phyloP scores from a whole-genome alignment of 2,113 vertebrate genomes.

The Chamaetylas fuelleborni region DNA sequence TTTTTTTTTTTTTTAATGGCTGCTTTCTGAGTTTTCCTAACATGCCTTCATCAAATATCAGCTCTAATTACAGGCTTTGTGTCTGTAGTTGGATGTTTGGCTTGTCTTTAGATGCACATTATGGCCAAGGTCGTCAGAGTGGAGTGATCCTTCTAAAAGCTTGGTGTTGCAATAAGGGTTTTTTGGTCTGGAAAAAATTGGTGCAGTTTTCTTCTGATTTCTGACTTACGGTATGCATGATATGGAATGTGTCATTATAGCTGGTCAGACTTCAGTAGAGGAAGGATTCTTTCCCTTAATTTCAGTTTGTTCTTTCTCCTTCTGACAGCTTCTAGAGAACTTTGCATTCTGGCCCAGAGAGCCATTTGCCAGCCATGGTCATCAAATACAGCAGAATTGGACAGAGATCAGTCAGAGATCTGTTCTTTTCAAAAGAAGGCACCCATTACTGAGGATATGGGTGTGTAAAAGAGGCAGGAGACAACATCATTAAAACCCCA shows the following conservation, averaged over 20 bases:
- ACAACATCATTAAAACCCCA: not conserved
- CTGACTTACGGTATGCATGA: rapidly evolving
- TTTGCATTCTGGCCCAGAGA: not conserved
- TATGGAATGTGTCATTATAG: not conserved
- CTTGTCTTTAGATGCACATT: not conserved
- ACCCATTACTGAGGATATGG: not conserved
- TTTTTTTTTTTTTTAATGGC: not conserved
- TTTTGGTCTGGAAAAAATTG: not conserved
- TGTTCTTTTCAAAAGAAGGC: not conserved
- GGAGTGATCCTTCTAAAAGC: not conserved
- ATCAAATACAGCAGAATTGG: not conserved
- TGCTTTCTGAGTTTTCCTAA: not conserved
- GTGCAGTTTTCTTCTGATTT: not conserved
- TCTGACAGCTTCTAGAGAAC: not conserved
- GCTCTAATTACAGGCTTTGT: not conserved
- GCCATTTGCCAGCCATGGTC: not conserved
- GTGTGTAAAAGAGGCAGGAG: not conserved
- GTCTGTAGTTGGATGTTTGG: not conserved
- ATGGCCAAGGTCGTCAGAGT: not conserved
- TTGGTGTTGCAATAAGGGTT: not conserved
- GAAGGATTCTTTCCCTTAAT: not conserved
- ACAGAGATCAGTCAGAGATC: not conserved
- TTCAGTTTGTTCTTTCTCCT: not conserved
- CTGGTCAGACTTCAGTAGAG: not conserved
- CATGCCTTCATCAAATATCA: not conserved